Percentiles rank a stretch among this genome's conserved stretches.
Conservation (phyloP, 2,888 invertebrate genomes). For the Cephonodes hylas region DNA sequence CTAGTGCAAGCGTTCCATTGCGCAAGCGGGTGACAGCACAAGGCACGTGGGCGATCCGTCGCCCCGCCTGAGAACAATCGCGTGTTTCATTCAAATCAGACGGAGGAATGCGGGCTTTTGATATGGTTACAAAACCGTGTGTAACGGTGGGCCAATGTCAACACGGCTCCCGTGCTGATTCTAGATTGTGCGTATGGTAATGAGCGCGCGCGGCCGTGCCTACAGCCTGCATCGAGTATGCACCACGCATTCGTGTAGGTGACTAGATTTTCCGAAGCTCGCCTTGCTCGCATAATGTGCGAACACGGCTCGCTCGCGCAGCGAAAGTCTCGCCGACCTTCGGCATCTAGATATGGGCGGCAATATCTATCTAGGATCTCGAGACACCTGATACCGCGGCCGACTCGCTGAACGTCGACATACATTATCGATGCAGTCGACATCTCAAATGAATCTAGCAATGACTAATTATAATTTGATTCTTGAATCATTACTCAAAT, state of each 20-base stretch:
- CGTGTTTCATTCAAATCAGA: conserved; percentile 58
- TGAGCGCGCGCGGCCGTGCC: conserved; percentile 35
- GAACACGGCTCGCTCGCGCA: conserved; percentile 46
- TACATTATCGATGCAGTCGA: conserved; percentile 19
- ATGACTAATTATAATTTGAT: conserved; percentile 34
- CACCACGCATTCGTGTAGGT: conserved; percentile 61
- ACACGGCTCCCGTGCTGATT: conserved; percentile 62
- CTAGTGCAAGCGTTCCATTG: conserved; percentile 41
- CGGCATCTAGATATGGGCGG: conserved; percentile 71
- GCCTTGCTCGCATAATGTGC: conserved; percentile 61
- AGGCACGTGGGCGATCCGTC: conserved; percentile 52
- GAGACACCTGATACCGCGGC: conserved; percentile 48
- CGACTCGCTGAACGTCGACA: not conserved
- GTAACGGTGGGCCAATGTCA: conserved; percentile 77
- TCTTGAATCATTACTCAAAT: conserved; percentile 22
- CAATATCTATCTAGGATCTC: conserved; percentile 57
- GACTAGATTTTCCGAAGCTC: conserved; percentile 71
- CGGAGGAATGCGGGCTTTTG: conserved; percentile 72
- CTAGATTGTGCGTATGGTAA: conserved; percentile 67
- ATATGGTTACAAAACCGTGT: conserved; percentile 73
- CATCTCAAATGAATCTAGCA: conserved; percentile 28
- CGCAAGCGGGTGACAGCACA: conserved; percentile 59
- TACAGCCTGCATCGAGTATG: conserved; percentile 48
- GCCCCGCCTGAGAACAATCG: conserved; percentile 64
- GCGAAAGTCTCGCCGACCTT: conserved; percentile 80